Conservation (phyloP, 2,888 invertebrate species). For the Melieria omissa region DNA sequence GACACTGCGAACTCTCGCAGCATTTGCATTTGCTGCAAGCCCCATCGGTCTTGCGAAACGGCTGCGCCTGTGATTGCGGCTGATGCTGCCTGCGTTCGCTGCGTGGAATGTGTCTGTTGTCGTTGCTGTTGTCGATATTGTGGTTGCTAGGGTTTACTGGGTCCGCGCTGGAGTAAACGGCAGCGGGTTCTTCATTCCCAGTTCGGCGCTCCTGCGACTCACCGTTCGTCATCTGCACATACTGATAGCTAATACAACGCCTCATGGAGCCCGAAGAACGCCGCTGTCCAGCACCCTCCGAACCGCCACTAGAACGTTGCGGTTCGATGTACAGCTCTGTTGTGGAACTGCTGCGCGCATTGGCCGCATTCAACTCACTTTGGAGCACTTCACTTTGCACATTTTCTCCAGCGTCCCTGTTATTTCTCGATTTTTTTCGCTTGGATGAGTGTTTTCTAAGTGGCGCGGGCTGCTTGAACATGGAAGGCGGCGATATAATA, state of each 20-base stretch:
- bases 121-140: conserved; percentile 26
- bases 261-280: conserved; percentile 60
- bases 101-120: conserved; percentile 2
- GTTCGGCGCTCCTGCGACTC: neutral
- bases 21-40: conserved; percentile 68
- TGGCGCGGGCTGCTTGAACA: conserved; percentile 70
- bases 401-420: conserved; percentile 5
- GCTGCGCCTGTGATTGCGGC: conserved; percentile 9
- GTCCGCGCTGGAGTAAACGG: conserved; percentile 11
- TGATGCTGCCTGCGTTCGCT: conserved; percentile 8
- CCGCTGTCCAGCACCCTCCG: conserved; percentile 25
- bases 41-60: conserved; percentile 13
- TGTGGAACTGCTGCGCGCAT: conserved; percentile 46
- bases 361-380: neutral
- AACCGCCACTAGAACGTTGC: conserved; percentile 47
- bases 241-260: conserved; percentile 69
- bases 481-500: conserved; percentile 70
- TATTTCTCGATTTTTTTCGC: neutral
- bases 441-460: conserved; percentile 52
- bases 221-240: conserved; percentile 59
- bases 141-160: conserved; percentile 16
- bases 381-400: neutral
- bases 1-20: conserved; percentile 73
- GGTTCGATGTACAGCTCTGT: conserved; percentile 55
- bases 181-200: neutral